phyloP scores from a whole-genome alignment of 2,797 vertebrate genomes.

The Pyrocephalus nanus region DNA sequence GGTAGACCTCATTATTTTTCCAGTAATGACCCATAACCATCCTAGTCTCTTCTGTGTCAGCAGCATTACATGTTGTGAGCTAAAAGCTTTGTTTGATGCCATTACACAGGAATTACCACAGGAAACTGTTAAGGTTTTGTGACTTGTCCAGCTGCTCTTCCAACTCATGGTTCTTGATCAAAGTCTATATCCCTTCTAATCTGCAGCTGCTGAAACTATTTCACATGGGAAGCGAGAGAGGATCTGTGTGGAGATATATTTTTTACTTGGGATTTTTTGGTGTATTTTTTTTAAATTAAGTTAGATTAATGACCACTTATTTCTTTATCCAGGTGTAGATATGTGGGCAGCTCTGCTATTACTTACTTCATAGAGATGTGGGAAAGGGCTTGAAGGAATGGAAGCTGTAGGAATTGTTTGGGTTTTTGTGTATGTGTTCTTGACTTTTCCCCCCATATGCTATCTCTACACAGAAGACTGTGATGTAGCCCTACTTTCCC shows the following conservation, averaged over 20 bases:
- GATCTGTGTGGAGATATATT: not conserved
- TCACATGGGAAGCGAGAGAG: not conserved
- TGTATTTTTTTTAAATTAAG: not conserved
- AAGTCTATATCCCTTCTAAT: not conserved
- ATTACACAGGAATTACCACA: not conserved
- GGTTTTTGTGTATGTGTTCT: fast-evolving
- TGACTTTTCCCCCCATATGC: fast-evolving
- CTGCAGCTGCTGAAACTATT: not conserved
- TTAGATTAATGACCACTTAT: not conserved
- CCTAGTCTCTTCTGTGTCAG: not conserved
- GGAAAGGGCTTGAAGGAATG: not conserved
- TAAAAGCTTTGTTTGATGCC: not conserved
- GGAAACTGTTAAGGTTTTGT: not conserved
- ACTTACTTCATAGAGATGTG: not conserved
- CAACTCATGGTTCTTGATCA: not conserved
- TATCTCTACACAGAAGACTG: not conserved
- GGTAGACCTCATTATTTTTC: not conserved
- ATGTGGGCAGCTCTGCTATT: not conserved
- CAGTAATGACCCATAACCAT: not conserved
- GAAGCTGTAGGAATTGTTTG: not conserved
- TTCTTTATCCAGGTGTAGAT: not conserved
- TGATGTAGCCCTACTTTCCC: not conserved
- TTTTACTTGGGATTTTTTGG: not conserved
- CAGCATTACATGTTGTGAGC: fast-evolving
- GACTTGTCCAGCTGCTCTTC: not conserved